A percentile compares a stretch with the other conserved stretches of the same genome.
Conservation (phyloP, 2,113 vertebrate species). For the Cryptotis parvus region DNA sequence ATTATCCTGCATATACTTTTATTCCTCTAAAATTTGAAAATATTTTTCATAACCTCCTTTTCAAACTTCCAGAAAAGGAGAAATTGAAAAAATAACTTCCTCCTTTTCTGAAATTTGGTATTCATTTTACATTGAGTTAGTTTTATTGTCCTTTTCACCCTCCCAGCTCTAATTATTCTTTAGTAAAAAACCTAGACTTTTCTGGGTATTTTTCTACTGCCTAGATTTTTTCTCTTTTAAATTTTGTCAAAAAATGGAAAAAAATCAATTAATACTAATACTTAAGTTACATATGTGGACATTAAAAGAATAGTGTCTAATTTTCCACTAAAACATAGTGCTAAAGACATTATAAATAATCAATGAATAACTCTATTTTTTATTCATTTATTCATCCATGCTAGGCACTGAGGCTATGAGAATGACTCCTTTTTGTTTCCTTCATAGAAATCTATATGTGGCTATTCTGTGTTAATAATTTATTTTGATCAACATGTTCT, state of each 20-base stretch:
- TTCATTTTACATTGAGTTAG: not conserved
- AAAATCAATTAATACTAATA: not conserved
- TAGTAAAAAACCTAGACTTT: not conserved
- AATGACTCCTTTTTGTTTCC: not conserved
- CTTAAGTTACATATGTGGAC: not conserved
- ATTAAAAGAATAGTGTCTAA: not conserved
- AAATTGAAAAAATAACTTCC: not conserved
- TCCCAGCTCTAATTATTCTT: not conserved
- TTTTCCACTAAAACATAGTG: not conserved
- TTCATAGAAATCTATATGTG: not conserved
- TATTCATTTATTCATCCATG: not conserved
- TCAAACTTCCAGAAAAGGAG: no score
- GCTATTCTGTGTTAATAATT: not conserved
- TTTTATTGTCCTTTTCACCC: not conserved
- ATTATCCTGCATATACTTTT: not conserved
- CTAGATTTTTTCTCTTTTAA: not conserved
- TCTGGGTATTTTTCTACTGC: not conserved
- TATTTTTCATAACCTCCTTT: no score
- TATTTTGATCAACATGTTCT: conserved; percentile 16
- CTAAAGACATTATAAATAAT: conserved; percentile 30
- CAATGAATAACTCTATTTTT: conserved; percentile 20
- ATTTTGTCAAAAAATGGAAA: conserved; percentile 5
- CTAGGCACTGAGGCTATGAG: not conserved
- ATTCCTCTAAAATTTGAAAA: not conserved
- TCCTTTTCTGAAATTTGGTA: conserved; percentile 3